Percentiles rank a stretch among this genome's conserved stretches.
phyloP scores from a whole-genome alignment of 1,140 invertebrate genomes.

The Cotesia glomerata region DNA sequence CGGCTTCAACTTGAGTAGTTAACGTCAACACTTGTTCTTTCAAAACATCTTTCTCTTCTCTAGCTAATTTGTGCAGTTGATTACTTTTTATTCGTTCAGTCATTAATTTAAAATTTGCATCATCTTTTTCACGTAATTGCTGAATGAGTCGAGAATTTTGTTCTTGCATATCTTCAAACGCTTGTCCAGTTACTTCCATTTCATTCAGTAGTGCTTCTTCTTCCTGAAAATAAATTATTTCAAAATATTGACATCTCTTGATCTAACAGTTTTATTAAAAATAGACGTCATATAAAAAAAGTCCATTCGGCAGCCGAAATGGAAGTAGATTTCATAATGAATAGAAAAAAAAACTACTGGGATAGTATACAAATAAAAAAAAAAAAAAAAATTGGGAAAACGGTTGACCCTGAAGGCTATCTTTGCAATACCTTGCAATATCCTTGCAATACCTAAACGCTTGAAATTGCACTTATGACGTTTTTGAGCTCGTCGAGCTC shows the following conservation, averaged over 20 bases:
- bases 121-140: constrained; percentile 96
- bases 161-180: constrained; percentile 99
- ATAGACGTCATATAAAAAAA: too few species aligned
- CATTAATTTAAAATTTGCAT: constrained; percentile 99
- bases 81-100: constrained; percentile 97
- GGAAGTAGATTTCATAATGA: too few species aligned
- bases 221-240: constrained; percentile 71
- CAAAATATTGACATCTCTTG: constrained; percentile 8
- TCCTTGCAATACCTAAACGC: too few species aligned
- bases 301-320: too few species aligned
- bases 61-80: constrained; percentile 90
- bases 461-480: too few species aligned
- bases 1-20: constrained; percentile 92
- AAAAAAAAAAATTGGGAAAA: too few species aligned
- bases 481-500: too few species aligned
- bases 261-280: too few species aligned
- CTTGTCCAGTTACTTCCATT: constrained; percentile 99
- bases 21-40: constrained; percentile 88
- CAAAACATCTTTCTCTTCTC: constrained; percentile 92
- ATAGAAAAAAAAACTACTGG: too few species aligned
- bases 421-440: too few species aligned
- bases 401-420: too few species aligned
- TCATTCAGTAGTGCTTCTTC: constrained; percentile 97
- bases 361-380: too few species aligned
- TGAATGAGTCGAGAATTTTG: constrained; percentile 96